These are phyloP conservation scores for Otocyon megalotis DNA, from an alignment of 2,113 vertebrate species.

Conservation along the genomic window DNA sequence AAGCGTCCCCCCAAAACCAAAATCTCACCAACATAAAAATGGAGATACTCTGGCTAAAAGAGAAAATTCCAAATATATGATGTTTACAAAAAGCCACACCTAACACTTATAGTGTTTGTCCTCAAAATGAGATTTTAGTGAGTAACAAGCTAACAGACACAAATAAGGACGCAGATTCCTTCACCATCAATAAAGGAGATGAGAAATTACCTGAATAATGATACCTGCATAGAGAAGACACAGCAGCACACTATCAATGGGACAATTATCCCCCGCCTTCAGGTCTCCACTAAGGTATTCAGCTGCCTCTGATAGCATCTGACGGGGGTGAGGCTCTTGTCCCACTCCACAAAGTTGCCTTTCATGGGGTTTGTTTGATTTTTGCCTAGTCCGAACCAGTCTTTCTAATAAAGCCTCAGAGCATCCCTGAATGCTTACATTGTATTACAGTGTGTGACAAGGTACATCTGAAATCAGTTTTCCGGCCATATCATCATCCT, in stretches of 20 bases:
- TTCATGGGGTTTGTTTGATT: neutral
- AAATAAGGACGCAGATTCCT: neutral
- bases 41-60: neutral
- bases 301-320: neutral
- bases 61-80: conserved; percentile 1
- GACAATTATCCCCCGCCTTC: neutral
- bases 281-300: neutral
- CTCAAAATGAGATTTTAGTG: neutral
- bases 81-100: conserved; percentile 7
- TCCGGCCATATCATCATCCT: neutral
- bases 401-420: conserved; percentile 9
- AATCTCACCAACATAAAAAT: neutral
- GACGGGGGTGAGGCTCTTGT: neutral
- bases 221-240: neutral
- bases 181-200: neutral
- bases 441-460: neutral
- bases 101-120: neutral
- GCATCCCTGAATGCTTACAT: neutral
- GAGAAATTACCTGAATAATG: neutral
- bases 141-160: neutral
- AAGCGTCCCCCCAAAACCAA: neutral
- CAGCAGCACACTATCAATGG: neutral
- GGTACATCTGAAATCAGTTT: conserved; percentile 1
- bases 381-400: neutral
- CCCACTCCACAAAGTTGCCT: neutral